These are phyloP conservation scores for Lagodon rhomboides DNA, from an alignment of 2,797 vertebrate genomes.

Conservation along the genomic window DNA sequence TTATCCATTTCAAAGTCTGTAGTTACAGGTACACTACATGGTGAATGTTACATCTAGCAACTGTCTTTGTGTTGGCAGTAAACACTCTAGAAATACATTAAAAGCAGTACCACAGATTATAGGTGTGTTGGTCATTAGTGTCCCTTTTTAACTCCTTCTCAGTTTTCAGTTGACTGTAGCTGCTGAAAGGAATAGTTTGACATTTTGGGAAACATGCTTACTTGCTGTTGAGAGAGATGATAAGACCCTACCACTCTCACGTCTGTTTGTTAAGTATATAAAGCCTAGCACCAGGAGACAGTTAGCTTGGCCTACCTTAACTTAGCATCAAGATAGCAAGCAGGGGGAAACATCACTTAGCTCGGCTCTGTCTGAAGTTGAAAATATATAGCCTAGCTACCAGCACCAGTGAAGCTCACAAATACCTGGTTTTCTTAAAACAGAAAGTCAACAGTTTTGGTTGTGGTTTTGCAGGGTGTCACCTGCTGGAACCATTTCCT, in stretches of 20 bases:
- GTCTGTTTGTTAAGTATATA: background rate
- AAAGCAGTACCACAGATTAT: background rate
- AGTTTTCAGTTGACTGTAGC: background rate
- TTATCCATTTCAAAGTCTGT: background rate
- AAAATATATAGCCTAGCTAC: no score
- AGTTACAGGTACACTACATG: background rate
- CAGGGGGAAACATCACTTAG: no score
- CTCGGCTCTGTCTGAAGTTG: no score
- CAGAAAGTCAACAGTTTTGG: no score
- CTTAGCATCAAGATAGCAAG: no score
- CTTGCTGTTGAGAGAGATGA: no score
- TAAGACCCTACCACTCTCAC: no score
- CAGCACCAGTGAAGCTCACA: no score
- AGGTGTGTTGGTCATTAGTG: background rate
- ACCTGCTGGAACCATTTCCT: background rate
- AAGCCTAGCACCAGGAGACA: background rate
- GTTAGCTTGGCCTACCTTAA: no score
- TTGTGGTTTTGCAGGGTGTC: no score
- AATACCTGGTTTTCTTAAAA: no score
- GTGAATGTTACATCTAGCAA: background rate
- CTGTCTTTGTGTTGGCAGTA: background rate
- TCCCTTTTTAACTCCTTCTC: background rate
- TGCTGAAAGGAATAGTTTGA: background rate
- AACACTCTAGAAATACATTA: background rate
- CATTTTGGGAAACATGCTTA: background rate